These are phyloP conservation scores for Megalurothrips usitatus DNA, from an alignment of 2,888 invertebrate species.

Conservation along the genomic window DNA sequence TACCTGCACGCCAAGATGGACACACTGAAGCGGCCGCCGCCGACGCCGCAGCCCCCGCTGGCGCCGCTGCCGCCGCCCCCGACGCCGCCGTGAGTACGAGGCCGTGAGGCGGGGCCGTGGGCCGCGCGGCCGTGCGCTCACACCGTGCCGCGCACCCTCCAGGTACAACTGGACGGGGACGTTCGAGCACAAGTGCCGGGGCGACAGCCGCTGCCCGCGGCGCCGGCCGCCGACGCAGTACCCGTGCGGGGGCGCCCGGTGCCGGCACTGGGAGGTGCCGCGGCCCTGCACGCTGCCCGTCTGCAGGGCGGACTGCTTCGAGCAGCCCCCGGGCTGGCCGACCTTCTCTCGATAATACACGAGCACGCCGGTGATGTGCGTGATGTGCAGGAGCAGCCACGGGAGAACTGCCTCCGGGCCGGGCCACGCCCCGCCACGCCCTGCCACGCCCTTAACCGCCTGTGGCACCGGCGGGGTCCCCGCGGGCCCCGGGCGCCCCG, in stretches of 20 bases:
- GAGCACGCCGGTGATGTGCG: too few species aligned
- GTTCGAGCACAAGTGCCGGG: constrained; percentile 4
- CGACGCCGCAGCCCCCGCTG: background rate
- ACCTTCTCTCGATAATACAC: background rate
- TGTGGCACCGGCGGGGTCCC: too few species aligned
- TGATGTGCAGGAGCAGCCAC: too few species aligned
- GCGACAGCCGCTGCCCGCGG: background rate
- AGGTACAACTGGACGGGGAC: constrained; percentile 20
- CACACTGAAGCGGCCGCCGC: background rate
- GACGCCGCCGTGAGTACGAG: background rate
- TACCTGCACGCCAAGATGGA: background rate
- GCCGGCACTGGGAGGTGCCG: constrained; percentile 14
- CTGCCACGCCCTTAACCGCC: too few species aligned
- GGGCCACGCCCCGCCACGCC: too few species aligned
- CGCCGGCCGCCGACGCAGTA: background rate
- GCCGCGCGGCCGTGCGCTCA: too few species aligned
- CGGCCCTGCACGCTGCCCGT: constrained; percentile 14
- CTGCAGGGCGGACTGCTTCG: constrained; percentile 14
- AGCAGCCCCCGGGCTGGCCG: constrained; percentile 12
- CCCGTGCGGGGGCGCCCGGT: background rate
- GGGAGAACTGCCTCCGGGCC: too few species aligned
- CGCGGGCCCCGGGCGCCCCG: too few species aligned
- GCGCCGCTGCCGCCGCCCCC: background rate
- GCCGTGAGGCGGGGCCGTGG: too few species aligned
- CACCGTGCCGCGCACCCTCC: background rate